Conservation (phyloP, 1,140 invertebrate genomes). For the Euwallacea fornicatus region DNA sequence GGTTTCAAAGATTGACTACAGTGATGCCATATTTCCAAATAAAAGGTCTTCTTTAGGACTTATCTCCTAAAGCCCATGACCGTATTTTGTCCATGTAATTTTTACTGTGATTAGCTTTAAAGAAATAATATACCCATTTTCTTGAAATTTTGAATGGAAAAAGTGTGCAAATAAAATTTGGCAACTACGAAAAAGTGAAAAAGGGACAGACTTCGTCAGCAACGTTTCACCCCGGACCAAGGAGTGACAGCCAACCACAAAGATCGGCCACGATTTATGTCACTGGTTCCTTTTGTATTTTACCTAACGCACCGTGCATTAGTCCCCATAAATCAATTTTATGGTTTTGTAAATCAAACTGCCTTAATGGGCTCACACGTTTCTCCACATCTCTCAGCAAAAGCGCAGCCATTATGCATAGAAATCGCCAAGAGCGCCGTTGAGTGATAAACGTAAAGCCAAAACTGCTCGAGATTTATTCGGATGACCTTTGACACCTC, state of each 20-base stretch:
- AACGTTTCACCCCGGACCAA: conserved; percentile 22
- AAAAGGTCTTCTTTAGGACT: too few relatives aligned
- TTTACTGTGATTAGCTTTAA: too few relatives aligned
- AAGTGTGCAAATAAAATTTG: background rate
- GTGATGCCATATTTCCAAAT: too few relatives aligned
- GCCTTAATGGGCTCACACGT: conserved; percentile 48
- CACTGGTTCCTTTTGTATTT: conserved; percentile 54
- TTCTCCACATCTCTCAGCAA: conserved; percentile 36
- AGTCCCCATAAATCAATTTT: conserved; percentile 55
- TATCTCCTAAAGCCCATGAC: too few relatives aligned
- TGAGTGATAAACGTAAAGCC: conserved; percentile 35
- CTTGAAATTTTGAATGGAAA: too few relatives aligned
- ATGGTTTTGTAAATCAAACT: conserved; percentile 56
- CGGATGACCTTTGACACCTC: conserved; percentile 22
- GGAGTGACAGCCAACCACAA: conserved; percentile 51
- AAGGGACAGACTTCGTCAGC: conserved; percentile 26
- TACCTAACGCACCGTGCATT: conserved; percentile 54
- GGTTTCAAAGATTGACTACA: background rate
- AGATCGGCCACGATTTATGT: conserved; percentile 54
- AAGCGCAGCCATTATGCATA: conserved; percentile 36
- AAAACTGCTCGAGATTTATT: conserved; percentile 24
- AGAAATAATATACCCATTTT: too few relatives aligned
- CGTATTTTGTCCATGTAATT: too few relatives aligned
- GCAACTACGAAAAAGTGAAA: conserved; percentile 16
- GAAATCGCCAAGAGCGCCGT: conserved; percentile 30